Conservation (phyloP, 2,113 vertebrate species). For the Butorides virescens region DNA sequence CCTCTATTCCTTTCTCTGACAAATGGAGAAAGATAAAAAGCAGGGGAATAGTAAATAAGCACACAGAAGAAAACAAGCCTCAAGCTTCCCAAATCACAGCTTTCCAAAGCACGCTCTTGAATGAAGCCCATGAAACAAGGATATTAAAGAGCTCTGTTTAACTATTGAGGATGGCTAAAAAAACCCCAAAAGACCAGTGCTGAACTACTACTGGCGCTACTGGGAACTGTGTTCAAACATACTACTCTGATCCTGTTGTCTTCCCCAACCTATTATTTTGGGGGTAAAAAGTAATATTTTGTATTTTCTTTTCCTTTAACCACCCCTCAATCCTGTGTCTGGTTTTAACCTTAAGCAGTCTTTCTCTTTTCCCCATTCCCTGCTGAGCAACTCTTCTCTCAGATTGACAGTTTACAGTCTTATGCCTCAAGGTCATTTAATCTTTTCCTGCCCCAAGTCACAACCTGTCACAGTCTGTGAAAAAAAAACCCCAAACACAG, state of each 20-base stretch:
- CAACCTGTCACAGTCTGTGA: rapidly evolving
- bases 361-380: not conserved
- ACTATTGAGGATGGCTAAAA: not conserved
- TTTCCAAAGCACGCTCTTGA: not conserved
- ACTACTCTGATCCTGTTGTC: not conserved
- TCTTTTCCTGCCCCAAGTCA: not conserved
- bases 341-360: not conserved
- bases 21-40: not conserved
- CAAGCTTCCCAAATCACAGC: not conserved
- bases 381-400: not conserved
- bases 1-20: not conserved
- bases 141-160: not conserved
- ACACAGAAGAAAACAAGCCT: not conserved
- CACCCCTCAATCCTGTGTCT: not conserved
- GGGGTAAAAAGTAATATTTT: not conserved
- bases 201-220: not conserved
- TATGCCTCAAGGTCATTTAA: not conserved
- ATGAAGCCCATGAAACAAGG: not conserved
- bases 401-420: not conserved
- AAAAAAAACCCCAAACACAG: not conserved
- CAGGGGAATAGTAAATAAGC: not conserved
- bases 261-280: not conserved
- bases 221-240: not conserved
- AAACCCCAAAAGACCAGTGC: not conserved
- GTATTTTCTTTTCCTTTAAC: not conserved